Conservation (phyloP, 2,113 vertebrate genomes). For the Ahaetulla prasina region DNA sequence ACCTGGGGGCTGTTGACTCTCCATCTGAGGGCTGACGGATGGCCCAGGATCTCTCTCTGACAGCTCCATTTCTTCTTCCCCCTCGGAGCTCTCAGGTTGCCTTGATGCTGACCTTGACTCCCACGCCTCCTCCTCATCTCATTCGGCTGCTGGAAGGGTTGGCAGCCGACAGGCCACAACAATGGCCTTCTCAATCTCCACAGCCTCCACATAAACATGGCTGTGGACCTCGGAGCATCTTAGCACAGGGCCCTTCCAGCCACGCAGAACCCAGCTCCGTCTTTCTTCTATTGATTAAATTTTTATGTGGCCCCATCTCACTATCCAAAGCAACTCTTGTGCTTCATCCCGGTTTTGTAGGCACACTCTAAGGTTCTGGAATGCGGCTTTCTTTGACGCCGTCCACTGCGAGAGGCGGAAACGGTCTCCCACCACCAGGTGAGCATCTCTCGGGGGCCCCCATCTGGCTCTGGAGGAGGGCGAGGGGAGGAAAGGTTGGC, state of each 20-base stretch:
- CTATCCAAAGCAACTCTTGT: not conserved
- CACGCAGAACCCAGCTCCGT: not conserved
- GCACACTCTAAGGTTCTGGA: conserved; percentile 95
- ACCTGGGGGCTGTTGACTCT: too few species aligned
- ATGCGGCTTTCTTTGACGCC: conserved; percentile 93
- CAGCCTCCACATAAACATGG: not conserved
- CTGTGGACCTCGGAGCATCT: not conserved
- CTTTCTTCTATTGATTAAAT: not conserved
- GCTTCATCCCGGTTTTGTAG: conserved; percentile 58
- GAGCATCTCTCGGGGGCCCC: conserved; percentile 33
- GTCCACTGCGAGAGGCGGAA: conserved; percentile 96
- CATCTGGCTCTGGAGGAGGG: not conserved
- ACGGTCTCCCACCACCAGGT: conserved; percentile 94
- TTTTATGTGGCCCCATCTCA: not conserved
- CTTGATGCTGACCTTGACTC: too few species aligned
- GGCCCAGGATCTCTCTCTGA: too few species aligned
- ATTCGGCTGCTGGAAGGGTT: too few species aligned
- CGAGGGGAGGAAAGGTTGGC: not conserved
- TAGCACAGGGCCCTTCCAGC: not conserved
- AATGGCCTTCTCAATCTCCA: not conserved
- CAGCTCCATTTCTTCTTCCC: too few species aligned
- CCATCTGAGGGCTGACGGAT: too few species aligned
- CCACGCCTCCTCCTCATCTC: too few species aligned
- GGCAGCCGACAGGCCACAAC: too few species aligned
- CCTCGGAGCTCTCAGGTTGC: too few species aligned